phyloP scores from a whole-genome alignment of 2,113 vertebrate genomes.

The Pithys albifrons region DNA sequence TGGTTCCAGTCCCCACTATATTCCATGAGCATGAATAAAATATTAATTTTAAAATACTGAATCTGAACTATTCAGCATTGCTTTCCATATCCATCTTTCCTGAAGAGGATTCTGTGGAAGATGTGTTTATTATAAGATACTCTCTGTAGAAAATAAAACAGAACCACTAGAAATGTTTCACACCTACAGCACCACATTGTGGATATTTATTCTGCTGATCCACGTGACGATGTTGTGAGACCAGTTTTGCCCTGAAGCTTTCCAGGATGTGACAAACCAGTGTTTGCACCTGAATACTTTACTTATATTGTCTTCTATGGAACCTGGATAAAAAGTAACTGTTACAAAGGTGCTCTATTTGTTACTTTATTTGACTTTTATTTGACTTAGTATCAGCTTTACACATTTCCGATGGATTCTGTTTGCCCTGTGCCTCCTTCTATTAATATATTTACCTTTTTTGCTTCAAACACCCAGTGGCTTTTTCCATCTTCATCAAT shows the following conservation, averaged over 20 bases:
- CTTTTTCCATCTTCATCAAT: constrained; percentile 89
- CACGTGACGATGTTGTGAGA: not conserved
- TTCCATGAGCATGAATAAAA: not conserved
- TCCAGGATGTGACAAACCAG: not conserved
- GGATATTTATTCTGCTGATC: not conserved
- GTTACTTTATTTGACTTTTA: not conserved
- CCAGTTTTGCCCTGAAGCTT: not conserved
- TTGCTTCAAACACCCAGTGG: constrained; percentile 88
- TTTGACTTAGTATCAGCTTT: not conserved
- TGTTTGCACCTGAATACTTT: not conserved
- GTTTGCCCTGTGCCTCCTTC: not conserved
- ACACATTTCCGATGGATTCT: not conserved
- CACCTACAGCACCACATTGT: not conserved
- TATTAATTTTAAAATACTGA: not conserved
- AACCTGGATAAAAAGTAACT: not conserved
- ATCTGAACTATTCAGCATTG: not conserved
- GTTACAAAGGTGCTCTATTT: not conserved
- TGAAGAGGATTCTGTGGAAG: not conserved
- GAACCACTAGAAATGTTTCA: not conserved
- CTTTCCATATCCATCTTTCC: not conserved
- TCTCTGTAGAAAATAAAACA: not conserved
- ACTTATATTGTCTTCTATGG: not conserved
- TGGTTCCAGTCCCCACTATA: not conserved
- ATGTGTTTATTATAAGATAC: not conserved
- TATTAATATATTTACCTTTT: constrained; percentile 70